A percentile compares a stretch with the other conserved stretches of the same genome.
These are phyloP conservation scores for Drosophila seclusa DNA, from an alignment of 2,888 invertebrate genomes.

Conservation along the genomic window DNA sequence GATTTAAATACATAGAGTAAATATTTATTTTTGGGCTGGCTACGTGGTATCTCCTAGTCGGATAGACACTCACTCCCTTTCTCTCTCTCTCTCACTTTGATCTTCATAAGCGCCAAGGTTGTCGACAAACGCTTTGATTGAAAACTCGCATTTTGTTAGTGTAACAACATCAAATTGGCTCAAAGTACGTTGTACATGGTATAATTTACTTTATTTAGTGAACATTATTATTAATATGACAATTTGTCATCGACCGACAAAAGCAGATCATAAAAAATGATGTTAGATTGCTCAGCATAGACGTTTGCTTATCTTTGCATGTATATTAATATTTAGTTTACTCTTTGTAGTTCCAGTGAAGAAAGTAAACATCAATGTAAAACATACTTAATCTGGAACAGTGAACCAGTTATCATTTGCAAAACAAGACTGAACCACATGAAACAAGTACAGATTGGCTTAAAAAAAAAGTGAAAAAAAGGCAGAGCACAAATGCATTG, in stretches of 20 bases:
- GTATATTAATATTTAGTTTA: background rate
- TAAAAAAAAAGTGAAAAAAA: no score
- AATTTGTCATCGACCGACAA: background rate
- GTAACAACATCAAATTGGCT: background rate
- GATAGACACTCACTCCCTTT: background rate
- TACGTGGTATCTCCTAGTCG: background rate
- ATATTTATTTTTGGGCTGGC: background rate
- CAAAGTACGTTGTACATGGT: background rate
- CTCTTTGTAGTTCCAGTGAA: background rate
- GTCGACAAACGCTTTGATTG: slow-evolving; percentile 10
- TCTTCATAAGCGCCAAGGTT: slow-evolving; percentile 12
- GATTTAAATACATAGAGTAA: background rate
- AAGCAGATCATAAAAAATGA: background rate
- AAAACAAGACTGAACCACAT: no score
- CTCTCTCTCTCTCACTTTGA: background rate
- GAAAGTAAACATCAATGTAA: background rate
- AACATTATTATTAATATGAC: background rate
- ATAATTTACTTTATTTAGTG: background rate
- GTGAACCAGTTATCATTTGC: background rate
- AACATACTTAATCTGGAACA: background rate
- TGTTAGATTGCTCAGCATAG: background rate
- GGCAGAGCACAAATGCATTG: background rate
- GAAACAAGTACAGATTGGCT: background rate
- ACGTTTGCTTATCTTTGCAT: background rate
- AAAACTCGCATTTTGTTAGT: slow-evolving; percentile 8